Conservation (phyloP, 2,113 vertebrate genomes). For the Gulo gulo region DNA sequence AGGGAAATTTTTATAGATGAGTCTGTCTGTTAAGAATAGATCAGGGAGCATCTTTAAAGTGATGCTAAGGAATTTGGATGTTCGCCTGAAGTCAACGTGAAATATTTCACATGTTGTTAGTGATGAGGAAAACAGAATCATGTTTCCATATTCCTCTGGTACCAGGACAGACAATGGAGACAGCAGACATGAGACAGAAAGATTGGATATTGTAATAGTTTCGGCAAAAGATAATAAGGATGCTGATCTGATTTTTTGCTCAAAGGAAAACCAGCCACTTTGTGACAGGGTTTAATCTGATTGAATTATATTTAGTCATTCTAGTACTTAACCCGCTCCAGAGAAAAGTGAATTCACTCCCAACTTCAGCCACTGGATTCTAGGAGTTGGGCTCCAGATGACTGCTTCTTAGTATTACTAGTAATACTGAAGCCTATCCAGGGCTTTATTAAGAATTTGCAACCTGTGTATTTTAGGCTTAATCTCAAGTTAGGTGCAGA, state of each 20-base stretch:
- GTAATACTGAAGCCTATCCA: not conserved
- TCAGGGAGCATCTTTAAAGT: not conserved
- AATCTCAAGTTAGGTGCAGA: not conserved
- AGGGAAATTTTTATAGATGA: constrained; percentile 18
- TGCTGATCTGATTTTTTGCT: not conserved
- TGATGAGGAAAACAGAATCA: not conserved
- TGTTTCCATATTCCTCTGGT: not conserved
- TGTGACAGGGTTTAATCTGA: not conserved
- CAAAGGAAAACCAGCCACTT: not conserved
- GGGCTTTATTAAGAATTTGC: not conserved
- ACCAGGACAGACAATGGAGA: not conserved
- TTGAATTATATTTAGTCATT: not conserved
- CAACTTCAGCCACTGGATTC: not conserved
- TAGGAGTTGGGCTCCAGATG: not conserved
- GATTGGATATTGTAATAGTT: not conserved
- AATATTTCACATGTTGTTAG: constrained; percentile 33
- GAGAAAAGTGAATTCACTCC: not conserved
- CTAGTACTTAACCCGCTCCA: not conserved
- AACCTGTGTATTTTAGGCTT: not conserved
- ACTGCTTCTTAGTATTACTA: not conserved
- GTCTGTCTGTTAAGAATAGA: not conserved
- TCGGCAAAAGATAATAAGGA: not conserved
- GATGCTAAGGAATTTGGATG: not conserved
- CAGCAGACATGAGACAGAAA: not conserved
- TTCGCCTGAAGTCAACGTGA: constrained; percentile 28